Evolutionary conservation across 1,140 invertebrate genomes (phyloP), one percentile per base, ranked within the genome.

Genomic region (Neomicropteryx cornuta): DNA sequence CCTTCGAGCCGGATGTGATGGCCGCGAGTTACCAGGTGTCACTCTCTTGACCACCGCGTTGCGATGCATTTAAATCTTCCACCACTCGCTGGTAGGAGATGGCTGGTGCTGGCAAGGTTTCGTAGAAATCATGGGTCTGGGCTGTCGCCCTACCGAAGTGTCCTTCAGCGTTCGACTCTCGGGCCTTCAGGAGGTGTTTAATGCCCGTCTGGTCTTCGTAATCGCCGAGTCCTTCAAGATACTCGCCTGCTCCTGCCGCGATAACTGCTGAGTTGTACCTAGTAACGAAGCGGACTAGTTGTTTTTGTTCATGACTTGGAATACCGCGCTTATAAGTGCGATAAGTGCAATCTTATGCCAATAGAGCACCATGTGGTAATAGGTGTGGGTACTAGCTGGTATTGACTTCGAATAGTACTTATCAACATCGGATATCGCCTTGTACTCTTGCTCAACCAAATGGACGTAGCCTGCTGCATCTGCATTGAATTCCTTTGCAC

Each of bases 361-460:
- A 1, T 18, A 38, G 1, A 49, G 6, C 0, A 42, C 20, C n/a
- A 24, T 27, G 18, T 49, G 47, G 16, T 49, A 49, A 32, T 49
- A 48, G 0, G 44, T 41, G 21, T 46, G 44, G 2, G 44, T 43
- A n/a, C 32, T 36, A 10, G 44, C 41, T 4, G 47, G 36, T 0
- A 48, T 20, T 0, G 38, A 28, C 14, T 48, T 46, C 1, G 41
- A 36, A 31, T 45, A 48, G 43, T 41, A 18, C 36, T 37, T 37
- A 22, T 37, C 36, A 8, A 28, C 19, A 13, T 41, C 39, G 3
- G 35, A 37, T 10, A 44, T 47, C 14, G 42, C 42, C 11, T 44
- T 44, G 13, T 47, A 47, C 18, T 47, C 42, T 10, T 27, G 1
- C 29, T 47, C 42, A 14, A 47, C 21, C 1, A 47, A 17, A 8